Percentiles rank a stretch among this genome's conserved stretches.
Evolutionary conservation across 2,888 invertebrate genomes (phyloP).

Genomic region (Cephus runcator): DNA sequence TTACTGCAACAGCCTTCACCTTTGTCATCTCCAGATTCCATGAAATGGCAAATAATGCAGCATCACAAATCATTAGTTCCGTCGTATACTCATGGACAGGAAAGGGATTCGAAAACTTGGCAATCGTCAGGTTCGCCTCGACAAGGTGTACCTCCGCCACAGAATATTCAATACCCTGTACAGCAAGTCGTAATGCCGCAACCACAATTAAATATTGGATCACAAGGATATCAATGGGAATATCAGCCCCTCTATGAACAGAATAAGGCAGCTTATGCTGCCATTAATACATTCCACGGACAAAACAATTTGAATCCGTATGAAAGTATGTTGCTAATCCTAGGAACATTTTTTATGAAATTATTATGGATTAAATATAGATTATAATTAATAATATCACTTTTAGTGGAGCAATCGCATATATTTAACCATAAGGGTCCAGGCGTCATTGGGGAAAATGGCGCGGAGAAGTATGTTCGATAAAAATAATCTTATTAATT

Average conservation of each 20-base stretch:
- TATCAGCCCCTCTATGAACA: conserved; percentile 53
- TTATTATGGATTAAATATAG: not conserved
- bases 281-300: conserved; percentile 40
- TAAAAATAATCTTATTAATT: not conserved
- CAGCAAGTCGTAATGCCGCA: conserved; percentile 40
- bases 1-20: conserved; percentile 38
- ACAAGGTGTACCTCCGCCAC: conserved; percentile 38
- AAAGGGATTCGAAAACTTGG: conserved; percentile 46
- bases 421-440: conserved; percentile 57
- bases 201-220: conserved; percentile 42
- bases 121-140: conserved; percentile 38
- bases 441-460: conserved; percentile 46
- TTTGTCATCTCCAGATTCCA: conserved; percentile 36
- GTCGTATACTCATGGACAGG: conserved; percentile 41
- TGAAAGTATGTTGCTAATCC: conserved; percentile 44
- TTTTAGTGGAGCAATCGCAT: conserved; percentile 41
- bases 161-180: conserved; percentile 43
- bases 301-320: conserved; percentile 44
- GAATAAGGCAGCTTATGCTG: conserved; percentile 45
- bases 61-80: conserved; percentile 48
- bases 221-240: conserved; percentile 52
- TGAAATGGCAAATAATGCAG: conserved; percentile 48
- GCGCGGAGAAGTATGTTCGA: conserved; percentile 34
- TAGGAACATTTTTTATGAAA: not conserved
- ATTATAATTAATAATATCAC: not conserved